Evolutionary conservation across 2,888 invertebrate genomes (phyloP), one percentile per base, ranked within the genome.

Genomic region (Folsomia manolachei): DNA sequence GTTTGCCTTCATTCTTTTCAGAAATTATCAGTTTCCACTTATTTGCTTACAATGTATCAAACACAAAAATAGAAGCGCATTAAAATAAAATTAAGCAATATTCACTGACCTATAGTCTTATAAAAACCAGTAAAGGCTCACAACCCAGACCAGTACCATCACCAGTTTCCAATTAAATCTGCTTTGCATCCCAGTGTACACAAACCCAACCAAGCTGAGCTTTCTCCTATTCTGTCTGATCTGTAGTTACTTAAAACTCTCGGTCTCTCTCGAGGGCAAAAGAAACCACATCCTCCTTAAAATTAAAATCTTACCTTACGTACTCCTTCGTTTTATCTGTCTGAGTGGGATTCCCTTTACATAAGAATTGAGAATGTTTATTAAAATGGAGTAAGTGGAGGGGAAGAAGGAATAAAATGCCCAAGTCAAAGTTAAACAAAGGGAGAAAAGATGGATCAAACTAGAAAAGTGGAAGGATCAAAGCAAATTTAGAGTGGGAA

Each of bases 221-320:
- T n/a, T n/a, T n/a, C n/a, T n/a, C n/a, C n/a, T n/a, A n/a, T n/a
- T n/a, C n/a, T n/a, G n/a, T n/a, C n/a, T n/a, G n/a, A n/a, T n/a
- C n/a, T n/a, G n/a, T n/a, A n/a, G n/a, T n/a, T n/a, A n/a, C n/a
- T n/a, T n/a, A n/a, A n/a, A n/a, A n/a, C 39, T 39, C 39, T 39
- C 39, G 39, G 14, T n/a, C 39, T 4, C 7, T n/a, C 63, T 63
- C n/a, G 27, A 27, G 63, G 63, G 63, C 63, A n/a, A 27, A 63
- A 27, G 63, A 63, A 63, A 63, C 63, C 63, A 19, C 63, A 63
- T 63, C 63, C 63, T 63, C 27, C 63, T 63, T 63, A 63, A 63
- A 63, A 63, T 63, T 63, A 63, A 63, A 63, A 63, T 63, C 63
- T 19, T 56, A n/a, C n/a, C 56, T 56, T 56, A 56, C 56, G 4